Evolutionary conservation across 2,113 vertebrate species (phyloP), one percentile per base, ranked within the genome.

Genomic region (Arothron firmamentum): DNA sequence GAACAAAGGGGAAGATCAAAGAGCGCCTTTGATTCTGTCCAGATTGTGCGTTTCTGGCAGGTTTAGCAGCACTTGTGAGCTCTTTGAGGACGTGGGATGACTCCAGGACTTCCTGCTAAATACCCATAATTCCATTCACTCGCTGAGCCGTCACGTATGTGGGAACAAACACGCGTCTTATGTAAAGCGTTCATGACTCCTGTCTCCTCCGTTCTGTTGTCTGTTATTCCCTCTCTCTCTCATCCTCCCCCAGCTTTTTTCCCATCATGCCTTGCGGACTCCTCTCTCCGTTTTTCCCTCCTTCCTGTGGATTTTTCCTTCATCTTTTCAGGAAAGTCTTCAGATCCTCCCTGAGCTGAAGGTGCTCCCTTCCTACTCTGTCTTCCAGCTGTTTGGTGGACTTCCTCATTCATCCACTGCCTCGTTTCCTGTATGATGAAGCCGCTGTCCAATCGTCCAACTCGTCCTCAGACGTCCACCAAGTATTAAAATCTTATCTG

Each of bases 401-500:
- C 11, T 15, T n/a, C 3, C 17, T 61, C 34, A 10, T 38, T 6
- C 28, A 4, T 6, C 28, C 28, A 47, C 11, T 15, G 14, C 3
- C 17, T 61, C 34, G 1, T 38, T 51, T 20, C 20, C 15, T 10
- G 52, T 20, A 13, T 41, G 11, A 28, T 41, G 2, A 51, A 42
- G 42, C 16, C 10, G 12, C 41, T 17, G n/a, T 59, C 5, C n/a
- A n/a, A n/a, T 50, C 48, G 38, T 59, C 52, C 51, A 31, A 8
- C 59, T 56, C 34, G 34, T 38, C 34, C 34, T 11, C 34, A 31
- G 1, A 31, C 3, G 10, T n/a, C 42, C 10, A 65, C 54, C 4
- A 3, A 41, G 16, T 41, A 54, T 60, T 62, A 59, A 52, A 59
- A 62, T 46, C 48, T n/a, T 42, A 59, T 71, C 63, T 48, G 43